Percentiles rank a stretch among this genome's conserved stretches.
Evolutionary conservation across 2,888 invertebrate species (phyloP).

Genomic region (Lomographa bimaculata): DNA sequence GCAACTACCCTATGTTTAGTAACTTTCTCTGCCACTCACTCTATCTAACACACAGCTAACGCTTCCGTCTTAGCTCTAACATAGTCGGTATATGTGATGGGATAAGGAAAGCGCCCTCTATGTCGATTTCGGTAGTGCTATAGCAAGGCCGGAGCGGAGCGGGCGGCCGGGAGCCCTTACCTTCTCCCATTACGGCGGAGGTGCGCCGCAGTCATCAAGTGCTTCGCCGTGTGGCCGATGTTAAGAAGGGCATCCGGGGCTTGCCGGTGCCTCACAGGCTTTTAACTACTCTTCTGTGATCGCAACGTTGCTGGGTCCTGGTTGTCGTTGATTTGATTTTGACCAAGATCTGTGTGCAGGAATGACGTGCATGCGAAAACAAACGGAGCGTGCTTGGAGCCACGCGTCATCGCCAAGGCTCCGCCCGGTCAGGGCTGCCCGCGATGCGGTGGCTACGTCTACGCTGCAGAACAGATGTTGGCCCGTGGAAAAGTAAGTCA

Average conservation of each 20-base stretch:
- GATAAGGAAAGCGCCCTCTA: slow-evolving; percentile 91
- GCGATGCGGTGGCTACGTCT: slow-evolving; percentile 94
- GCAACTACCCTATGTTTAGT: slow-evolving; percentile 59
- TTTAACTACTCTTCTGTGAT: slow-evolving; percentile 77
- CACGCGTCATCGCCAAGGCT: slow-evolving; percentile 90
- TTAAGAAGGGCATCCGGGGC: slow-evolving; percentile 63
- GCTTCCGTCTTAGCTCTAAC: slow-evolving; percentile 77
- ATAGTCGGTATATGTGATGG: slow-evolving; percentile 84
- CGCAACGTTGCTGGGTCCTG: slow-evolving; percentile 62
- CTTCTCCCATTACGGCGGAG: slow-evolving; percentile 85
- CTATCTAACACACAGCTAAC: slow-evolving; percentile 70
- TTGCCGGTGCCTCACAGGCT: slow-evolving; percentile 67
- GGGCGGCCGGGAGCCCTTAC: slow-evolving; percentile 82
- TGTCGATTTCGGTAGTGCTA: slow-evolving; percentile 66
- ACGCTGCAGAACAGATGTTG: slow-evolving; percentile 96
- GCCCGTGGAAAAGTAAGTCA: slow-evolving; percentile 94
- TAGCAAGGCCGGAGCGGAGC: slow-evolving; percentile 75
- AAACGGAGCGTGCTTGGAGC: slow-evolving; percentile 87
- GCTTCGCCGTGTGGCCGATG: slow-evolving; percentile 76
- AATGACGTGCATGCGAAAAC: slow-evolving; percentile 71
- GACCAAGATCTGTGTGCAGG: slow-evolving; percentile 59
- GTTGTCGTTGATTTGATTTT: slow-evolving; percentile 40
- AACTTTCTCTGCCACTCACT: slow-evolving; percentile 76
- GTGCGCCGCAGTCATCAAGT: slow-evolving; percentile 77
- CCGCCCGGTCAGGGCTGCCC: slow-evolving; percentile 95